These are phyloP conservation scores for Parnassius mnemosyne DNA, from an alignment of 2,888 invertebrate genomes.

Conservation along the genomic window DNA sequence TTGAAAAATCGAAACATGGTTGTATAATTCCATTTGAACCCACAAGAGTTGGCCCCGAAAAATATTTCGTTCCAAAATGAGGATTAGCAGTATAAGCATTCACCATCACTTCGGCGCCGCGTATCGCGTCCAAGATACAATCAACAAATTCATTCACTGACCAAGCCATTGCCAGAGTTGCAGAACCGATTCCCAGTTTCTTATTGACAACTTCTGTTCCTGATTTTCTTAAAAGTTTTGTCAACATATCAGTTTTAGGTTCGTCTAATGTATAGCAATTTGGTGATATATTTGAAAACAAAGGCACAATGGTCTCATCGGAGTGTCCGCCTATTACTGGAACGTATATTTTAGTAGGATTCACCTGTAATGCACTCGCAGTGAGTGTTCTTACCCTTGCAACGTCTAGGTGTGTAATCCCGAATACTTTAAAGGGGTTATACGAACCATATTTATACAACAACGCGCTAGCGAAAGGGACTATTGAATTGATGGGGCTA, in stretches of 20 bases:
- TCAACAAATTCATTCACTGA: slow-evolving; percentile 56
- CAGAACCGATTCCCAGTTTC: slow-evolving; percentile 49
- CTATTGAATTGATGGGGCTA: slow-evolving; percentile 56
- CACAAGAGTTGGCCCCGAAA: slow-evolving; percentile 53
- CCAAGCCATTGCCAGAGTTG: slow-evolving; percentile 54
- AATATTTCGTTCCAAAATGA: slow-evolving; percentile 56
- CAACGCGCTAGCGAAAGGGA: slow-evolving; percentile 55
- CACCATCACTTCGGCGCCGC: slow-evolving; percentile 44
- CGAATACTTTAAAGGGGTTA: slow-evolving; percentile 57
- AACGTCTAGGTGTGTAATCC: slow-evolving; percentile 57
- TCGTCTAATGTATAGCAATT: slow-evolving; percentile 37
- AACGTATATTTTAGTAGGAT: slow-evolving; percentile 42
- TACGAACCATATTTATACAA: slow-evolving; percentile 48
- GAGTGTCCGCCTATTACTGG: slow-evolving; percentile 66
- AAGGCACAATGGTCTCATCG: slow-evolving; percentile 56
- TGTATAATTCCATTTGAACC: slow-evolving; percentile 49
- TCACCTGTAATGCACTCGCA: slow-evolving; percentile 44
- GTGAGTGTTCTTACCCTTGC: slow-evolving; percentile 46
- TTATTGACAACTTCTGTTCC: slow-evolving; percentile 50
- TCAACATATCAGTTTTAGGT: slow-evolving; percentile 49
- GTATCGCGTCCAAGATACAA: slow-evolving; percentile 48
- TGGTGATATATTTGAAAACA: slow-evolving; percentile 57
- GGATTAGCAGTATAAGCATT: slow-evolving; percentile 55
- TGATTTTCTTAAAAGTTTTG: slow-evolving; percentile 51
- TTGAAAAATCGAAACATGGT: slow-evolving; percentile 42